Evolutionary conservation across 1,140 invertebrate species (phyloP), one percentile per base, ranked within the genome.

Genomic region (Drosophila virilis): DNA sequence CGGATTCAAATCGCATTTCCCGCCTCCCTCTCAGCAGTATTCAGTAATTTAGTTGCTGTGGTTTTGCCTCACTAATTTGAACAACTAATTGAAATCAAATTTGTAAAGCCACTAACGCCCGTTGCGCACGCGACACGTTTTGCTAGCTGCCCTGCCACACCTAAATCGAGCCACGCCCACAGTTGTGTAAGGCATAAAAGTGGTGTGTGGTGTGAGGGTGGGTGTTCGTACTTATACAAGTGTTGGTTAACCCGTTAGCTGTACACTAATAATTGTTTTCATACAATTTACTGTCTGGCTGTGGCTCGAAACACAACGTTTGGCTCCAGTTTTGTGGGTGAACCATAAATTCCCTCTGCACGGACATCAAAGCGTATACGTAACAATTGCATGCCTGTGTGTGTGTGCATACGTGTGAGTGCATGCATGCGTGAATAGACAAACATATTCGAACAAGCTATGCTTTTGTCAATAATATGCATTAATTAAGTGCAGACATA

Each of bases 381-480:
- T 45, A 76, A 86, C 70, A 73, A 65, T 65, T 51, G 54, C 54
- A 73, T 43, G 38, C 28, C 46, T 46, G 42, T 51, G 58, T 37
- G 50, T 28, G 54, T 54, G 55, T 45, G 64, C 13, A 51, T 62
- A 50, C 35, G 65, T 59, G 57, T 17, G 66, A 51, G 68, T 52
- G 71, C 83, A 78, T 60, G 75, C 78, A 86, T 86, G 78, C 82
- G 52, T 88, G 83, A 82, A 83, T 88, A 86, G 75, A 88, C 83
- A 86, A 88, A 86, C 83, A 86, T 70, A 60, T 61, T 69, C 48
- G 51, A 58, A 54, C 67, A 57, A 67, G 58, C 66, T 64, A 78
- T 74, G 83, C 83, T 86, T 89, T 88, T 88, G 83, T 86, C 83
- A 86, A 86, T 86, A 86, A 86, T 88, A 88, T 88, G 83, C 82